Evolutionary conservation across 1,140 invertebrate species (phyloP).

Genomic region (Steinernema feltiae): DNA sequence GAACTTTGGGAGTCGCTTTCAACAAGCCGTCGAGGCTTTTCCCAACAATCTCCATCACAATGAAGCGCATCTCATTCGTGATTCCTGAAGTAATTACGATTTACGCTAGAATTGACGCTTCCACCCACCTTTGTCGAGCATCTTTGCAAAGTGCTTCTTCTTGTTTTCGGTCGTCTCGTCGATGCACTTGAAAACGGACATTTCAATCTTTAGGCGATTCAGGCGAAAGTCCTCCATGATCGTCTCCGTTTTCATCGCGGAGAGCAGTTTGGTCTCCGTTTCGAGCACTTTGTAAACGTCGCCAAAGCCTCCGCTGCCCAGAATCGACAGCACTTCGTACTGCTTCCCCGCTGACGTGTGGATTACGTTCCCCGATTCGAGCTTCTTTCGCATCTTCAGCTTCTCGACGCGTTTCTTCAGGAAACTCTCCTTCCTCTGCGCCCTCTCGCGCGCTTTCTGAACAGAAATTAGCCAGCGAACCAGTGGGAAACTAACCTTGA

Average conservation of each 20-base stretch:
- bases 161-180: background rate
- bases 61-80: constrained; percentile 6
- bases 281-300: constrained; percentile 19
- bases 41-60: constrained; percentile 20
- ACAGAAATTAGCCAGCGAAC: too few species aligned
- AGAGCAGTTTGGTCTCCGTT: background rate
- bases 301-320: constrained; percentile 18
- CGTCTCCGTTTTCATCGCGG: constrained; percentile 21
- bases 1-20: background rate
- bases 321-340: constrained; percentile 5
- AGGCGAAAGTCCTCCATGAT: background rate
- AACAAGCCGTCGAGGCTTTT: background rate
- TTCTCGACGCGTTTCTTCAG: background rate
- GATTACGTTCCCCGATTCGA: background rate
- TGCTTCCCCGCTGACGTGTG: background rate
- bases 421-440: too few species aligned
- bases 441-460: too few species aligned
- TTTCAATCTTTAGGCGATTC: constrained; percentile 12
- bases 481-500: too few species aligned
- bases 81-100: background rate
- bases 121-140: constrained; percentile 7
- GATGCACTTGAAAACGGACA: background rate
- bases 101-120: background rate
- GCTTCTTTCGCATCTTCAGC: background rate
- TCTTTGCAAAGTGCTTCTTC: constrained; percentile 10